Evolutionary conservation across 2,888 invertebrate genomes (phyloP), one percentile per base, ranked within the genome.

Genomic region (Dromius quadrimaculatus): DNA sequence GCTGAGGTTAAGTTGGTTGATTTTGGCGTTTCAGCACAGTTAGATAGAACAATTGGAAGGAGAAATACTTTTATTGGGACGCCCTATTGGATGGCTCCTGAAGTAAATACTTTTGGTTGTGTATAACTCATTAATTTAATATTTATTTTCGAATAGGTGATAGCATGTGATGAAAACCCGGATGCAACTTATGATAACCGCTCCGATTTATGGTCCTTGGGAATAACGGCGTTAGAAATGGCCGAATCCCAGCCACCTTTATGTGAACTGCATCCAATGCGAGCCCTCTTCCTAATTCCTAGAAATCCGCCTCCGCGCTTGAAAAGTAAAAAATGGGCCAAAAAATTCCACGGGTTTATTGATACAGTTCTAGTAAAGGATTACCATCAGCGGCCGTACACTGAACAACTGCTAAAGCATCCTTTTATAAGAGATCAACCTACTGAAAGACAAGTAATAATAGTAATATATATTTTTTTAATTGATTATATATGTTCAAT

Each of bases 201-300:
- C 78, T 94, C 93, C 77, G 95, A 95, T 84, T 87, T 95, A 73
- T 94, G 94, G 94, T 94, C 93, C 54, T 86, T 94, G 75, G 95
- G 98, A 79, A 99, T 99, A 80, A 99, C 98, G 71, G 97, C 98
- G 62, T 88, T 99, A 74, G 99, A 99, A 88, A 99, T 99, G 99
- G 98, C 99, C 71, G 99, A 99, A 86, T 97, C 97, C 78, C 97
- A 98, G 84, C 98, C 98, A 73, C 98, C 99, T 36, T 88, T 99
- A 71, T 99, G 98, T 86, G 98, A 99, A 87, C 90, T 99, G 83
- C 99, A 99, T 87, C 99, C 99, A 19, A 99, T 99, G 99, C 89
- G 98, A 82, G 98, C 98, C 75, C 88, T 98, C 76, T 99, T 98
- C 85, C 90, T 99, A 78, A 98, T 98, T 83, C 98, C 98, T 76